Evolutionary conservation across 2,888 invertebrate genomes (phyloP).

Genomic region (Exephanes ischioxanthus): DNA sequence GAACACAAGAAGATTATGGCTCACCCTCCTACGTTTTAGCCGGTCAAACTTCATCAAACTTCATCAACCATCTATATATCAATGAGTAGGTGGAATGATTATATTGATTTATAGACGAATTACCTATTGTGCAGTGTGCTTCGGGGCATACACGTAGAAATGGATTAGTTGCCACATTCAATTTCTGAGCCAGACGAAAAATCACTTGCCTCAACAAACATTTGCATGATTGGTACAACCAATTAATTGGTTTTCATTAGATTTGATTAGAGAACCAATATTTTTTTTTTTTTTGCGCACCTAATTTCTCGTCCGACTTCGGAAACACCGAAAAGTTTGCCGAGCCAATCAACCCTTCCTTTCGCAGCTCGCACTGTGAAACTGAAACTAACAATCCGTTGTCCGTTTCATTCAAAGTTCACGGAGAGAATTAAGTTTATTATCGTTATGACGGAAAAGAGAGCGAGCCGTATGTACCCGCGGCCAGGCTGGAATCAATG

Average conservation of each 20-base stretch:
- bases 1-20: conserved; percentile 57
- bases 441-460: conserved; percentile 11
- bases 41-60: conserved; percentile 38
- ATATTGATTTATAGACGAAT: no score
- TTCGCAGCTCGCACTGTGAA: neutral
- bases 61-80: neutral
- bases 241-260: neutral
- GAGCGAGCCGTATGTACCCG: conserved; percentile 11
- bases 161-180: no score
- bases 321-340: no score
- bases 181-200: no score
- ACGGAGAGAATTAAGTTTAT: neutral
- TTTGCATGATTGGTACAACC: no score
- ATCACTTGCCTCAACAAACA: no score
- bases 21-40: conserved; percentile 70
- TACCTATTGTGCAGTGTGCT: no score
- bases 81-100: no score
- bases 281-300: no score
- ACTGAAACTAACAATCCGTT: neutral
- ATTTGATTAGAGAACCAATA: neutral
- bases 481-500: neutral
- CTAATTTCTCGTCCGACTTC: no score
- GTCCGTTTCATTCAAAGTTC: neutral
- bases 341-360: no score
- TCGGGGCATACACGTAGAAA: no score